phyloP scores from a whole-genome alignment of 2,113 vertebrate species.

The Coptodon bakossiorum region DNA sequence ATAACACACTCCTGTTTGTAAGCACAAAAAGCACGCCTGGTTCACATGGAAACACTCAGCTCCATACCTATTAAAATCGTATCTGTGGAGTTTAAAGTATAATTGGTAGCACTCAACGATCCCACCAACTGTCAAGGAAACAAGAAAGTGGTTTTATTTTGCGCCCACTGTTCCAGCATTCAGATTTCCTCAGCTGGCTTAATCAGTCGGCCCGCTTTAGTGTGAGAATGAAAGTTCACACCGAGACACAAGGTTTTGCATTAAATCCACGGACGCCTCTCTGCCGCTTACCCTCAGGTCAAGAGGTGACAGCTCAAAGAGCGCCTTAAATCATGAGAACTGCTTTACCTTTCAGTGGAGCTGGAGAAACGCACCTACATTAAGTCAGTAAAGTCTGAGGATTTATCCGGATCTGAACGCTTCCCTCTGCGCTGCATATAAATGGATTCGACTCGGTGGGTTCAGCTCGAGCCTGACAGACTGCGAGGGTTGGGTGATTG shows the following conservation, averaged over 20 bases:
- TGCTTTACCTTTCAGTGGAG: slow-evolving; percentile 63
- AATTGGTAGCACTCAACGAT: slow-evolving; percentile 13
- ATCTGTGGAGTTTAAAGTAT: not conserved
- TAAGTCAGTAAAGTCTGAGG: slow-evolving; percentile 69
- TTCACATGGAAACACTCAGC: slow-evolving; percentile 25
- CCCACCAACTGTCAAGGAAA: slow-evolving; percentile 43
- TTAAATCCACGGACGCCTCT: slow-evolving; percentile 56
- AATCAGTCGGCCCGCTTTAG: slow-evolving; percentile 21
- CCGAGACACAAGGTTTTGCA: slow-evolving; percentile 37
- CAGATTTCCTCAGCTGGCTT: slow-evolving; percentile 30
- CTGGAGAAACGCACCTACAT: slow-evolving; percentile 45
- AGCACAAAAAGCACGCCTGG: not conserved
- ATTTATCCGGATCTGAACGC: slow-evolving; percentile 64
- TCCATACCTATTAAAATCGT: not conserved
- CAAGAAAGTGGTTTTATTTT: slow-evolving; percentile 23
- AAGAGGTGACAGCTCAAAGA: slow-evolving; percentile 63
- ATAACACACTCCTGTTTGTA: not conserved
- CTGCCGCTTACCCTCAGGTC: slow-evolving; percentile 61
- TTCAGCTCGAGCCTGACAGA: slow-evolving; percentile 16
- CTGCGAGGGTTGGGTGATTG: not conserved
- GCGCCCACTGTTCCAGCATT: not conserved
- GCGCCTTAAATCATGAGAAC: slow-evolving; percentile 68
- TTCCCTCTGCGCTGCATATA: slow-evolving; percentile 62
- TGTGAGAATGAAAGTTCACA: slow-evolving; percentile 62
- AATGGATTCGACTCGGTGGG: slow-evolving; percentile 44